Percentiles rank a stretch among this genome's conserved stretches.
Evolutionary conservation across 2,113 vertebrate genomes (phyloP).

Genomic region (Callipepla squamata): DNA sequence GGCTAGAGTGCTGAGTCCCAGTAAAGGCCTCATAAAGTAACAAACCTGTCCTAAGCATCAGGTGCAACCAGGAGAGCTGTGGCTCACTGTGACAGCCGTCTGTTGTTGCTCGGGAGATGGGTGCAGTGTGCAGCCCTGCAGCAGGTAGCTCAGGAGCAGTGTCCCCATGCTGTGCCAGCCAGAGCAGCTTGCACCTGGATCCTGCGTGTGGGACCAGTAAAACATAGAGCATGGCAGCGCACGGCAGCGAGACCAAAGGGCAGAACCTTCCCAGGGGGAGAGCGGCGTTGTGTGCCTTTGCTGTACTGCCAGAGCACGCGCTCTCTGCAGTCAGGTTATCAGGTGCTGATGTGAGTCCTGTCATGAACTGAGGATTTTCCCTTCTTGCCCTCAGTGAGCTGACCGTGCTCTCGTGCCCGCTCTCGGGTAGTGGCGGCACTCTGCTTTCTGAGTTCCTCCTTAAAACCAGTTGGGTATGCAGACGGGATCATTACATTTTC

Average conservation of each 20-base stretch:
- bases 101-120: fast-evolving
- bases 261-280: not conserved
- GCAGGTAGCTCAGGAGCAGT: not conserved
- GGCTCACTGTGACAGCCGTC: fast-evolving
- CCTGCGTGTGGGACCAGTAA: not conserved
- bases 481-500: not conserved
- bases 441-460: not conserved
- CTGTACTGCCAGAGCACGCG: not conserved
- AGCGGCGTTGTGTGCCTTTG: not conserved
- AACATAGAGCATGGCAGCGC: not conserved
- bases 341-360: fast-evolving
- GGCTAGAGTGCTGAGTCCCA: not conserved
- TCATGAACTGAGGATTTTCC: not conserved
- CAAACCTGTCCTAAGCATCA: not conserved
- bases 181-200: not conserved
- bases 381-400: not conserved
- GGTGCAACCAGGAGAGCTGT: not conserved
- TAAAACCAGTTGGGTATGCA: not conserved
- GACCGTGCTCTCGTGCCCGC: not conserved
- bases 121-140: not conserved
- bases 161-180: not conserved
- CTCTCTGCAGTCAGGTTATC: not conserved
- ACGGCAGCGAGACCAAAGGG: not conserved
- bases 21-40: not conserved
- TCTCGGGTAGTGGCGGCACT: not conserved